phyloP scores from a whole-genome alignment of 2,797 vertebrate species.

The Epinephelus coioides region DNA sequence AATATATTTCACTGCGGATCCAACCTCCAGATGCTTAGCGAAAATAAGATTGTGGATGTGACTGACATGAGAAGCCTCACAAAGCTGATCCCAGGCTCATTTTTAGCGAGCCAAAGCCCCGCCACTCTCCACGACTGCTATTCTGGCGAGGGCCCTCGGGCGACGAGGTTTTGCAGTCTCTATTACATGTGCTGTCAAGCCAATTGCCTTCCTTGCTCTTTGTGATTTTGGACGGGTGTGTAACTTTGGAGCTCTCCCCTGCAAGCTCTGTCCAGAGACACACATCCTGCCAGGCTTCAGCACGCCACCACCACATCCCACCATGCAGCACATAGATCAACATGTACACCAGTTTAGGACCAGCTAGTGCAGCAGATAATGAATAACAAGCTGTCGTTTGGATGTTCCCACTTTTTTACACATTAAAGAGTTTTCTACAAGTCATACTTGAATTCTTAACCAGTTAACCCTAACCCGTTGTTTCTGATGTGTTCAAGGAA shows the following conservation, averaged over 20 bases:
- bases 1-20: conserved; percentile 59
- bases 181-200: conserved; percentile 76
- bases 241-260: conserved; percentile 58
- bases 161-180: conserved; percentile 67
- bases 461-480: background rate
- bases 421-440: no score
- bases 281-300: conserved; percentile 58
- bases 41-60: conserved; percentile 72
- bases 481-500: background rate
- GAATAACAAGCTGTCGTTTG: conserved; percentile 50
- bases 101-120: conserved; percentile 56
- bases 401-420: no score
- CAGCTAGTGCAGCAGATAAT: conserved; percentile 53
- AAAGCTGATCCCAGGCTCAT: conserved; percentile 46
- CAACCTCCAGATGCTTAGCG: conserved; percentile 66
- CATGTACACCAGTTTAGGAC: conserved; percentile 32
- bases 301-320: conserved; percentile 67
- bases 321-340: conserved; percentile 45
- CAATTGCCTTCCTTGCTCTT: conserved; percentile 75
- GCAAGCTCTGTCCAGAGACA: conserved; percentile 49
- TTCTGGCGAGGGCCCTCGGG: conserved; percentile 63
- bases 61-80: conserved; percentile 71
- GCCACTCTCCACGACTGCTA: conserved; percentile 47
- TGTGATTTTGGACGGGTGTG: conserved; percentile 69
- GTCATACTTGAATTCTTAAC: background rate